These are phyloP conservation scores for Ochotona curzoniae DNA, from an alignment of 2,113 vertebrate genomes.

Conservation along the genomic window DNA sequence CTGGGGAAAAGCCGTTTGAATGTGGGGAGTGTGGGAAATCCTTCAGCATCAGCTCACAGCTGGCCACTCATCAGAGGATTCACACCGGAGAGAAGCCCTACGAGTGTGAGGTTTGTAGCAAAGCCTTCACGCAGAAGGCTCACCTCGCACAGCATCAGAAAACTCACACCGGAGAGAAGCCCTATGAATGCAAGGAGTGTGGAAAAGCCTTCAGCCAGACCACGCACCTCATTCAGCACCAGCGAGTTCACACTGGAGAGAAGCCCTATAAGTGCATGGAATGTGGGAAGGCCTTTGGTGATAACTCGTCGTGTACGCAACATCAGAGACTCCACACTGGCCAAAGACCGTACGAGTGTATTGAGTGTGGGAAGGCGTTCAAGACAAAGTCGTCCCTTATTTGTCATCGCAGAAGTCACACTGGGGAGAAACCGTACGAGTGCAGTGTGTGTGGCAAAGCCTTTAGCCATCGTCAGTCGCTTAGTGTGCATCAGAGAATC, in stretches of 20 bases:
- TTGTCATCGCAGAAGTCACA: constrained; percentile 76
- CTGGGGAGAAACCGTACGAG: constrained; percentile 75
- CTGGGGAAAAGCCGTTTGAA: constrained; percentile 80
- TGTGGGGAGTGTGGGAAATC: constrained; percentile 80
- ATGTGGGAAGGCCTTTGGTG: constrained; percentile 82
- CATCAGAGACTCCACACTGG: constrained; percentile 81
- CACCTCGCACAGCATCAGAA: constrained; percentile 79
- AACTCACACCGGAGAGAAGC: constrained; percentile 75
- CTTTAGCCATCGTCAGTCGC: constrained; percentile 77
- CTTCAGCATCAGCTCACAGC: constrained; percentile 81
- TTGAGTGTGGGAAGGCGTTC: constrained; percentile 81
- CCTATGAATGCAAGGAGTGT: constrained; percentile 86
- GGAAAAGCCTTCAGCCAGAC: constrained; percentile 84
- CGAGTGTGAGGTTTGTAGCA: constrained; percentile 67
- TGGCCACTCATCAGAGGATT: constrained; percentile 80
- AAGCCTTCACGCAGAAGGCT: constrained; percentile 79
- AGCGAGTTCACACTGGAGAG: constrained; percentile 78
- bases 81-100: constrained; percentile 83
- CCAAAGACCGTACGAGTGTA: constrained; percentile 77
- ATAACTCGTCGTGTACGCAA: constrained; percentile 76
- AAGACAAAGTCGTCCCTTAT: constrained; percentile 79
- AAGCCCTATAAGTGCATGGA: constrained; percentile 79
- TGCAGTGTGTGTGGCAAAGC: constrained; percentile 70
- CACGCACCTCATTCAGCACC: constrained; percentile 78
- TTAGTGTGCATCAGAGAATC: constrained; percentile 78